Evolutionary conservation across 2,113 vertebrate genomes (phyloP), one percentile per base, ranked within the genome.

Genomic region (Centropristis striata): DNA sequence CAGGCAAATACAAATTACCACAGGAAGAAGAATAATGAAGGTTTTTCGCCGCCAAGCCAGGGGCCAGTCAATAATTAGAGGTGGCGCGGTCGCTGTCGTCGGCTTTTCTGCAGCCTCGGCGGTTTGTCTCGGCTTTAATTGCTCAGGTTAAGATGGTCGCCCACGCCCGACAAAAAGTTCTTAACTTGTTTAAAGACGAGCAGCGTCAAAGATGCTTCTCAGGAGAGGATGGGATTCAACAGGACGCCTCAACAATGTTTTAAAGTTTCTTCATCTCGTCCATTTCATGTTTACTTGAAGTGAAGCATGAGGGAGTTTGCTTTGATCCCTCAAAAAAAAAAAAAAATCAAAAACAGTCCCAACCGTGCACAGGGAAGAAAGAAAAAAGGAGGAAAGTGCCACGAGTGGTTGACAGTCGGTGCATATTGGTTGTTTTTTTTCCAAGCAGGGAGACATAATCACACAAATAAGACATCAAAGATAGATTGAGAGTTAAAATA

Each of bases 391-490:
- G 61, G 58, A 75, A 78, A 83, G 82, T 71, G 85, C 91, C 81
- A 90, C 36, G 74, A 90, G 86, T 86, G 88, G 84, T 87, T 93
- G 92, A 92, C 89, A 87, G 91, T 88, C 80, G 81, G 86, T 84
- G 89, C 86, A 44, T 76, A 71, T 76, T 67, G 83, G 59, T 72
- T 92, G 77, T 86, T 86, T 83, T 90, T 81, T 82, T 67, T 49
- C 71, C 71, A 80, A 64, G 87, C 83, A 89, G 88, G 80, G 88
- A 91, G 91, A 93, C 88, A 94, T 93, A 94, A 95, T 95, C 94
- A 94, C 91, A 93, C 92, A 95, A 95, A 95, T 94, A 95, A 94
- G 94, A 95, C 94, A 95, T 95, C 94, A 95, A 96, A 95, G 94
- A 95, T 94, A 78, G 91, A 94, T 90, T 39, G 78, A 89, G 87